These are phyloP conservation scores for Canis aureus DNA, from an alignment of 2,113 vertebrate genomes.

Conservation along the genomic window DNA sequence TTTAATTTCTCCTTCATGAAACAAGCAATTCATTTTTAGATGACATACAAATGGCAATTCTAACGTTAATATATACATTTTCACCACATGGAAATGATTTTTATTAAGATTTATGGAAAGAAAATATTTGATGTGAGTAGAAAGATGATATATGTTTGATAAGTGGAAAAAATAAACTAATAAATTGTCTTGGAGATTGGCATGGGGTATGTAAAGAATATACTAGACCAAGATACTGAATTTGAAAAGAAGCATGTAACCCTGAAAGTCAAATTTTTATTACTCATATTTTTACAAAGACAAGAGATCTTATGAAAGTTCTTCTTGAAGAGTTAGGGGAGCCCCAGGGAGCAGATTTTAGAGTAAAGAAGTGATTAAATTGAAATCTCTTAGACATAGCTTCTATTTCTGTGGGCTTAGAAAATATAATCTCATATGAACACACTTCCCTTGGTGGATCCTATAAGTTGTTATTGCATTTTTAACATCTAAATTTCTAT, in stretches of 20 bases:
- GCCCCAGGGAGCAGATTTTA: background rate
- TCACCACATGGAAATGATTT: background rate
- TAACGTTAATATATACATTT: constrained; percentile 12
- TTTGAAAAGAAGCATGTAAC: constrained; percentile 48
- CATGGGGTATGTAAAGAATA: background rate
- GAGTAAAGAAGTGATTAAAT: background rate
- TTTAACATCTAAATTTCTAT: constrained; percentile 15
- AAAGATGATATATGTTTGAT: background rate
- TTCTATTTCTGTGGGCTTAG: background rate
- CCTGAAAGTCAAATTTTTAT: constrained; percentile 31
- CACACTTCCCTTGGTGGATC: background rate
- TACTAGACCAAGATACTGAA: background rate
- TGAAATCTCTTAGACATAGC: background rate
- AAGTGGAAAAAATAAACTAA: background rate
- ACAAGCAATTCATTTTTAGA: constrained; percentile 35
- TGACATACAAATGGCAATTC: background rate
- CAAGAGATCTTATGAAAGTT: background rate
- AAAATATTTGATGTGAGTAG: background rate
- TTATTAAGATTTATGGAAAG: constrained; percentile 23
- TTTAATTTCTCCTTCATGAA: constrained; percentile 49
- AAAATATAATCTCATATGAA: background rate
- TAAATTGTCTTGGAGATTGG: background rate
- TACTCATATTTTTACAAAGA: background rate
- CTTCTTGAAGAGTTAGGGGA: background rate
- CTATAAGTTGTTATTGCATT: background rate